Percentiles rank a stretch among this genome's conserved stretches.
phyloP scores from a whole-genome alignment of 2,888 invertebrate species.

The Diadegma fenestrale region DNA sequence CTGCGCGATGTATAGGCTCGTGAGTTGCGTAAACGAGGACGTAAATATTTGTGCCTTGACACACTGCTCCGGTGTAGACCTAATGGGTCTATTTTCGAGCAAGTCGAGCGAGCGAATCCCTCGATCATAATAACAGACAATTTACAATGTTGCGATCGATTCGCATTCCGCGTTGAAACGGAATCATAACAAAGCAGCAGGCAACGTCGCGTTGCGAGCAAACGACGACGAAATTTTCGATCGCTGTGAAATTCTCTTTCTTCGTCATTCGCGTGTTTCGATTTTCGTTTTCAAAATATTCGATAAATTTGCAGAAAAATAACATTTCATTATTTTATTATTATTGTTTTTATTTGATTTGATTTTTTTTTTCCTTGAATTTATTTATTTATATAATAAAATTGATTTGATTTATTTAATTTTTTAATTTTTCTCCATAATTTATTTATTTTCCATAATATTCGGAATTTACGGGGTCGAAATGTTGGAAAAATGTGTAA shows the following conservation, averaged over 20 bases:
- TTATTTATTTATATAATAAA: too few relatives aligned
- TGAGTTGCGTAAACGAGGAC: slow-evolving; percentile 19
- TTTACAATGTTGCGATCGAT: slow-evolving; percentile 13
- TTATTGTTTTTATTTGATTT: too few relatives aligned
- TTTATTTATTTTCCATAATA: background rate
- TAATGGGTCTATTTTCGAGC: too few relatives aligned
- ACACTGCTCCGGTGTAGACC: slow-evolving; percentile 13
- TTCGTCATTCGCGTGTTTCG: background rate
- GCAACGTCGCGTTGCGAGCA: background rate
- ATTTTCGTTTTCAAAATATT: background rate
- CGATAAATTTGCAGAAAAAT: too few relatives aligned
- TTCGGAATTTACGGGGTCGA: background rate
- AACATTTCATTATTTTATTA: too few relatives aligned
- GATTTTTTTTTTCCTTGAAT: too few relatives aligned
- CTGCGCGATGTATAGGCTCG: slow-evolving; percentile 47
- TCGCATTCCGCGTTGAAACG: background rate
- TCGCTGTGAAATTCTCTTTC: background rate
- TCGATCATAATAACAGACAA: background rate
- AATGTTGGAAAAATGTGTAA: background rate
- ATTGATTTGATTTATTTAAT: too few relatives aligned
- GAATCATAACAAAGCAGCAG: background rate
- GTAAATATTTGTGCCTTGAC: slow-evolving; percentile 4
- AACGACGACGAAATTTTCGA: background rate
- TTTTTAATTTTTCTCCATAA: background rate
- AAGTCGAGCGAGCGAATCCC: background rate